A percentile compares a stretch with the other conserved stretches of the same genome.
phyloP scores from a whole-genome alignment of 2,797 vertebrate genomes.

The Sardinella longiceps region DNA sequence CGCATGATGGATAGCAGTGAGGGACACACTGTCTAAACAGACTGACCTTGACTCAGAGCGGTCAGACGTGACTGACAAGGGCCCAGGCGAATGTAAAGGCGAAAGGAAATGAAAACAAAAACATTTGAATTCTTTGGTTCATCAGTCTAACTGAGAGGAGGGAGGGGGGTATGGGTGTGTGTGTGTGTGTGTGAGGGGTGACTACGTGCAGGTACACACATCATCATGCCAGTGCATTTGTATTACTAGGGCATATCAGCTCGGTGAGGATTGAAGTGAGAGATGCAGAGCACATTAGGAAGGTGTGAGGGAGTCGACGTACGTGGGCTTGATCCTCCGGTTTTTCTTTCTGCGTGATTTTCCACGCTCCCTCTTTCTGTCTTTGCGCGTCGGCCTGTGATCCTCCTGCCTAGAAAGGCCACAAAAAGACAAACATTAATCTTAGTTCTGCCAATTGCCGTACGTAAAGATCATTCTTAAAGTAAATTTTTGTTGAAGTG shows the following conservation, averaged over 20 bases:
- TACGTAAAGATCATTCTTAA: background rate
- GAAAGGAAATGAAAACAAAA: slow-evolving; percentile 24
- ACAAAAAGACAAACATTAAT: background rate
- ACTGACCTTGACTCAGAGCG: slow-evolving; percentile 63
- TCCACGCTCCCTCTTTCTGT: slow-evolving; percentile 65
- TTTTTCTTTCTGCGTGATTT: slow-evolving; percentile 68
- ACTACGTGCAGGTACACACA: slow-evolving; percentile 29
- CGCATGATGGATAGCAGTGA: slow-evolving; percentile 75
- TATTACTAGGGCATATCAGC: background rate
- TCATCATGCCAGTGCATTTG: background rate
- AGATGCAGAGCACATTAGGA: slow-evolving; percentile 60
- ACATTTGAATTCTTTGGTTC: slow-evolving; percentile 44
- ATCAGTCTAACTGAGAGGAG: background rate
- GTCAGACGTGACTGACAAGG: slow-evolving; percentile 61
- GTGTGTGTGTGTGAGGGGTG: background rate
- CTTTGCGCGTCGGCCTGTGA: slow-evolving; percentile 60
- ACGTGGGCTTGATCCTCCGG: slow-evolving; percentile 60
- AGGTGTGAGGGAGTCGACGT: slow-evolving; percentile 59
- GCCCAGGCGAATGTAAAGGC: slow-evolving; percentile 47
- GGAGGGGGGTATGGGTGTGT: background rate
- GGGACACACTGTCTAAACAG: slow-evolving; percentile 63
- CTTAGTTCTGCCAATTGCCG: background rate
- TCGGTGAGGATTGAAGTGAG: background rate
- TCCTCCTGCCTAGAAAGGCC: slow-evolving; percentile 58
- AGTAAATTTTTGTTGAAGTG: background rate